Base-by-base conservation (phyloP, 35 echinoderm and acorn worm genomes). In the Heliocidaris tuberculata region DNA sequence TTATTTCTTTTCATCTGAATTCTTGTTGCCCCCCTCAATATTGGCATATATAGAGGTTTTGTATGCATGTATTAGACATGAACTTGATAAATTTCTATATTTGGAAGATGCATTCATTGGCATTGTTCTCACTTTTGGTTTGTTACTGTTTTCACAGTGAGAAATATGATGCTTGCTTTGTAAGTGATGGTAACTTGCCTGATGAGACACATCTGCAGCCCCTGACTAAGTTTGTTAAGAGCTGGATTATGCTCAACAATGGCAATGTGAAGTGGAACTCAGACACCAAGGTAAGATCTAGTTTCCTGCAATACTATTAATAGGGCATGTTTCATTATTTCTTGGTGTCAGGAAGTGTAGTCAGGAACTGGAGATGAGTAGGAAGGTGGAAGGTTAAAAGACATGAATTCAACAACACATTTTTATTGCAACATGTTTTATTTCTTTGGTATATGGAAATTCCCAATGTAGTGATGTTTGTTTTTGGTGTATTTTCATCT, bases 151-250 rank as follows among this genome's bases (percentile, higher is more conserved):
- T 91, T 88, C 94, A 88, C 86, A 97, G 87, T 4, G 24, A 87
- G 48, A 94, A 94, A 85, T 93, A 93, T 92, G 96, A 97, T 96
- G 95, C 96, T 85, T 47, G 19, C 17, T 97, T 99, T 94, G 88
- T 99, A n/a, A 91, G 94, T 17, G 94, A 99, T 94, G 95, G 94
- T 16, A 99, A 99, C 95, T 78, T 99, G 13, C 98, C 98, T 11
- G 95, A 97, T 91, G 98, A 94, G 17, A 99, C 95, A 32, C 96
- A 99, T 85, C 86, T 99, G 87, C 98, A 99, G 71, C 96, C 98
- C 60, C 71, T 93, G 13, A 96, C 96, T 60, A 99, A 95, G 95
- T 99, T 99, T 93, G 94, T 95, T 30, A 99, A 99, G 88, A 97
- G 88, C 88, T 99, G 98, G 98, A 56, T 95, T 4, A 96, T 99